Base-by-base conservation (phyloP, 2,113 vertebrate species). In the Megaleporinus macrocephalus region DNA sequence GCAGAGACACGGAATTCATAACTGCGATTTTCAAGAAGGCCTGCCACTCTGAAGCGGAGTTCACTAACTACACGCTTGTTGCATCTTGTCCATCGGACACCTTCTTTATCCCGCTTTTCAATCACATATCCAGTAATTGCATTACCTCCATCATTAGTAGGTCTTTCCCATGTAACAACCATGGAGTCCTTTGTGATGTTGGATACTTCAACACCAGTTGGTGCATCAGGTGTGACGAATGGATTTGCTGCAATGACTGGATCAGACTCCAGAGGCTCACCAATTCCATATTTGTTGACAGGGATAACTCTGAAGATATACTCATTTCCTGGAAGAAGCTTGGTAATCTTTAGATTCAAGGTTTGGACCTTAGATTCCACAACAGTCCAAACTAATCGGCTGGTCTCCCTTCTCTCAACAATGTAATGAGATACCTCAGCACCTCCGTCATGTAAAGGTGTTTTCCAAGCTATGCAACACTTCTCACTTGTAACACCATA, bases 21-120 rank as follows among this genome's bases (percentile, higher is more conserved):
- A 89, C 95, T 92, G 85, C 96, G 97, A 73, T 95, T 96, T 94
- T 99, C 98, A 85, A 96, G 79, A 84, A 99, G 96, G 11, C 97
- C 96, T 51, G 98, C 96, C n/a, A 97, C 97, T 93, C 97, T 95
- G 84, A 97, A 96, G 79, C 98, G 96, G 49, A 99, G 88, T 85
- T 99, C 98, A 85, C 93, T 96, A 79, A 99, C 93, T 80, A 94
- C 91, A 77, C 96, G 96, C 86, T 99, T 99, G 91, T 97, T 98
- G 89, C 97, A 99, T 87, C 97, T 96, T 84, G 97, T 97, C 98
- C 98, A 99, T 83, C 98, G 92, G 72, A 99, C 95, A 53, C 98
- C 97, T 77, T 98, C 97, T 88, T 97, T 99, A 88, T 99, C 98
- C 59, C 98, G 94, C 88, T 99, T 99, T 93, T 99, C 98, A 89